Base-by-base conservation (phyloP, 1,140 invertebrate genomes). In the Sminthurinus signatus region DNA sequence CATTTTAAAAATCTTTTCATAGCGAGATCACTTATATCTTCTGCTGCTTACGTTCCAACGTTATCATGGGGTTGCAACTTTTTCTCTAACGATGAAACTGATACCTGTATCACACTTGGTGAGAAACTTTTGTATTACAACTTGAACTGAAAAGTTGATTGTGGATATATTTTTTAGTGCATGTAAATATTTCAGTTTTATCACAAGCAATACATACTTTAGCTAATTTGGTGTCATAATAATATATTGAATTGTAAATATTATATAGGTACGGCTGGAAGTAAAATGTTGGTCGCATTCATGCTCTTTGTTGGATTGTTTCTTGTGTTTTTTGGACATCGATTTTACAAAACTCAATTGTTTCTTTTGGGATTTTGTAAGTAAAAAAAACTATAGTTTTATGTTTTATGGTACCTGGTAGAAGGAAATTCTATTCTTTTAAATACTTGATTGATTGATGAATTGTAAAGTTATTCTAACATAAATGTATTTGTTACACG, bases 31-130 rank as follows among this genome's bases (percentile, higher is more conserved):
- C 62, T 72, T 21, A 72, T 67, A 28, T 80, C 81, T 64, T 65
- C 66, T 51, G 80, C 85, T 19, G 79, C 81, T 2, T 89, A 89
- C 72, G 81, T 88, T 2, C 86, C 87, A 1, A 77, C 77, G 8
- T 76, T 83, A 51, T 84, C 83, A 2, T 88, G 87, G 73, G 83
- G 80, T 2, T 88, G 86, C 74, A 76, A 79, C 67, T 15, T 63
- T 74, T 32, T 69, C 72, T 52, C 65, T 60, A 31, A 56, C 27
- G 62, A 56, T 42, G 66, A 60, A 39, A 48, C 32, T 25, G 66
- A 60, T 25, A 74, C 76, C 19, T 85, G 83, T 68, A 61, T 79
- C 59, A 64, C 77, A 67, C 70, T 80, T 64, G 74, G 81, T 81
- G 78, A 67, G 73, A 73, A 50, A 39, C 44, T 50, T 60, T 48